These are phyloP conservation scores for Ridgeia piscesae DNA, from an alignment of 1,140 invertebrate species.

Conservation along the genomic window DNA sequence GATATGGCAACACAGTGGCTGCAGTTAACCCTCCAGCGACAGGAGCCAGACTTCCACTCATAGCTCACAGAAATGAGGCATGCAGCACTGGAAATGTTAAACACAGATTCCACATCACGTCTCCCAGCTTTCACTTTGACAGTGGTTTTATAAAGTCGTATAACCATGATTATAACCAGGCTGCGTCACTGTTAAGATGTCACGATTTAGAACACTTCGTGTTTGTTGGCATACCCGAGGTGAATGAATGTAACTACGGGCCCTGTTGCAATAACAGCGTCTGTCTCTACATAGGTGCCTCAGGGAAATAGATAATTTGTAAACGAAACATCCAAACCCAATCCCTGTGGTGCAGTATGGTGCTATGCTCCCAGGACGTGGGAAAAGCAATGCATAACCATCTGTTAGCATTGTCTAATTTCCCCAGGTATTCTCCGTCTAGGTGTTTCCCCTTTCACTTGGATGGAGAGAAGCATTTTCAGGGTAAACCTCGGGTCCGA, in stretches of 20 bases:
- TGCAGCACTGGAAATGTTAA: neutral
- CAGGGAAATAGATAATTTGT: neutral
- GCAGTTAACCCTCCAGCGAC: neutral
- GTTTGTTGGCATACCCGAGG: neutral
- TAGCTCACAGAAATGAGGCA: neutral
- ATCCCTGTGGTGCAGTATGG: neutral
- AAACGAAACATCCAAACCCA: neutral
- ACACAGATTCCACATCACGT: neutral
- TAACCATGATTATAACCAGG: neutral
- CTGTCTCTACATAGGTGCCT: neutral
- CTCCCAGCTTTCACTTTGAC: neutral
- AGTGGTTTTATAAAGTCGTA: neutral
- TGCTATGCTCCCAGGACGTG: neutral
- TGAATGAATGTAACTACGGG: neutral
- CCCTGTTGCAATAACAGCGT: neutral
- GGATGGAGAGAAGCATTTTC: neutral
- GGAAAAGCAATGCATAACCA: neutral
- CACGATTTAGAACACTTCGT: neutral
- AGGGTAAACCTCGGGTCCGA: neutral
- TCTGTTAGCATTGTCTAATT: neutral
- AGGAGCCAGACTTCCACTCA: neutral
- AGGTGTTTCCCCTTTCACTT: neutral
- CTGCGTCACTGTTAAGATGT: neutral
- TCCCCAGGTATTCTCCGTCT: neutral
- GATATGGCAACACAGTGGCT: neutral